Evolutionary conservation across 2,888 invertebrate species (phyloP).

Genomic region (Agonopterix heracliana): DNA sequence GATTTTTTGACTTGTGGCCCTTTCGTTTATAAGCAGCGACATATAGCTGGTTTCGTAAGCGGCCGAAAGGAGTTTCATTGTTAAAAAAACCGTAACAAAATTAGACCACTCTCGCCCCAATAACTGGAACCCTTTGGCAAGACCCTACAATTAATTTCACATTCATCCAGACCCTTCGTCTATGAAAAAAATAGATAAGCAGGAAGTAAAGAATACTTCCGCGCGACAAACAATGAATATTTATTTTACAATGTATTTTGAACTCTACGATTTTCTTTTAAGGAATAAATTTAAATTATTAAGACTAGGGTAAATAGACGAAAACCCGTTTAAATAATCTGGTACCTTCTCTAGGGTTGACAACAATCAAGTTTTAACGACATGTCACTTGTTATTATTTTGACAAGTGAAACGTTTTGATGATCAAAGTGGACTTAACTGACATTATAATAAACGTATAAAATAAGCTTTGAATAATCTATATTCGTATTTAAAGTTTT

Average conservation of each 20-base stretch:
- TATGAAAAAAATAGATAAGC: slow-evolving; percentile 44
- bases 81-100: slow-evolving; percentile 36
- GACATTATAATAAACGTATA: no score
- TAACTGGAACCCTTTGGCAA: slow-evolving; percentile 43
- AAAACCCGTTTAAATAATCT: slow-evolving; percentile 52
- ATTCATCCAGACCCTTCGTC: slow-evolving; percentile 53
- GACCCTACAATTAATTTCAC: slow-evolving; percentile 67
- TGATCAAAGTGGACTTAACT: background rate
- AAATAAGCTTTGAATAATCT: slow-evolving; percentile 2
- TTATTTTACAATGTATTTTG: slow-evolving; percentile 14
- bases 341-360: slow-evolving; percentile 42
- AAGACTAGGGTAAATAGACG: slow-evolving; percentile 1
- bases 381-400: slow-evolving; percentile 49
- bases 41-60: no score
- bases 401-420: slow-evolving; percentile 46
- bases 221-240: slow-evolving; percentile 10
- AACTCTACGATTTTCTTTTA: slow-evolving; percentile 20
- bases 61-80: no score
- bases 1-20: no score
- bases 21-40: no score
- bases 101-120: slow-evolving; percentile 41
- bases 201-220: slow-evolving; percentile 49
- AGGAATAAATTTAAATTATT: slow-evolving; percentile 13
- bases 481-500: slow-evolving; percentile 14
- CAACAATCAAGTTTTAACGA: slow-evolving; percentile 44